Evolutionary conservation across 2,113 vertebrate genomes (phyloP), one percentile per base, ranked within the genome.

Genomic region (Pelobates fuscus): DNA sequence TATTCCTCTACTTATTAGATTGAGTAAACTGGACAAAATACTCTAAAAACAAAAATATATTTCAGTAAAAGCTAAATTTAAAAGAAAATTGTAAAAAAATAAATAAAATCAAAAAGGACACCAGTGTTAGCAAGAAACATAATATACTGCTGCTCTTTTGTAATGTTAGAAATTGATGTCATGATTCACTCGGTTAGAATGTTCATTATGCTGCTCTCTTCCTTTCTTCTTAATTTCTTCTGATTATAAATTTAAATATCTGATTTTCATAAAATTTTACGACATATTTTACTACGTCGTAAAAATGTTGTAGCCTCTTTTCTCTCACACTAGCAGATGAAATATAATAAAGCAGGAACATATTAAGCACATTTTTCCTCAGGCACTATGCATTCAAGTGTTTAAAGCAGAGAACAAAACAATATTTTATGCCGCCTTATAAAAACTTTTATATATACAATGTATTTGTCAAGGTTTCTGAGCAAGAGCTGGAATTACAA

Each of bases 321-420:
- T 71, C 57, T 46, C 43, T 71, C 37, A 43, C 68, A 6, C 25
- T 49, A 49, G 37, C 41, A 30, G 57, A 71, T 71, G 46, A 71
- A 61, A 61, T 27, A 61, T 58, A 11, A 46, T 61, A 71, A 71
- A 60, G 44, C 21, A 26, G 58, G 58, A 57, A 71, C 69, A 71
- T 62, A 71, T 61, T 63, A 72, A 63, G 26, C n/a, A 37, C 59
- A 63, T 72, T 72, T 72, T 25, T 72, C 70, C 44, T 63, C 43
- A 5, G 44, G 59, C 59, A 18, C 44, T 5, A 44, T 30, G 44
- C 44, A 63, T 62, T n/a, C 26, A 72, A 54, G 59, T 71, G 58
- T 71, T 71, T 71, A 71, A 60, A 63, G 49, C 23, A 58, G 60
- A 63, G 70, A 72, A 63, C 59, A 72, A 63, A 72, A 63, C 43